Evolutionary conservation across 2,113 vertebrate genomes (phyloP), one percentile per base, ranked within the genome.

Genomic region (Chauna torquata): DNA sequence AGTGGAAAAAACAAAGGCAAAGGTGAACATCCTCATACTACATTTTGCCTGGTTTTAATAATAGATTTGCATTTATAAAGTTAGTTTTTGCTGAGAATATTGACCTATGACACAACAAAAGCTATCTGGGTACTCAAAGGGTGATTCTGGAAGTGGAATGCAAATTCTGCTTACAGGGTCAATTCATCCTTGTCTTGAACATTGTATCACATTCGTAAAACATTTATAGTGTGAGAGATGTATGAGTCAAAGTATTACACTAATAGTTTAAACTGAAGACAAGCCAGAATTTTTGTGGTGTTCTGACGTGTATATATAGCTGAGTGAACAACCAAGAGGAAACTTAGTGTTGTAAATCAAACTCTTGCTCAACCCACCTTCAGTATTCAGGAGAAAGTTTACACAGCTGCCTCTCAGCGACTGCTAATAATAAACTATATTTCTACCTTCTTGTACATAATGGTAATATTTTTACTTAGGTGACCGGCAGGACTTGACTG

Each of bases 141-240:
- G 36, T 85, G 34, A 16, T 49, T 97, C 66, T 89, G 72, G 40
- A 82, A 86, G 42, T 22, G 6, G 76, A 91, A 86, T 57, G 32
- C 34, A 80, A 90, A 76, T 92, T 88, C 62, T 86, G 90, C 75
- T 86, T 68, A 45, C 36, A 27, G 71, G 44, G 61, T 34, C 3
- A 1, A 85, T 93, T 97, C 92, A 82, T 87, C 30, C 34, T 74
- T 61, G 18, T 88, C 86, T 89, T 91, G 50, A 96, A 52, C 36
- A 17, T 18, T 88, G 62, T 69, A 75, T 89, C 78, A n/a, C 30
- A 65, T 94, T 94, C 95, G 58, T 82, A 90, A 97, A 97, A 96
- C 89, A 96, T 96, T 94, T 95, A 92, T n/a, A 83, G 89, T 79
- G 64, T 61, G 78, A 93, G 68, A 86, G 59, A 87, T 38, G 30